Evolutionary conservation across 2,113 vertebrate genomes (phyloP), one percentile per base, ranked within the genome.

Genomic region (Elachura formosa): DNA sequence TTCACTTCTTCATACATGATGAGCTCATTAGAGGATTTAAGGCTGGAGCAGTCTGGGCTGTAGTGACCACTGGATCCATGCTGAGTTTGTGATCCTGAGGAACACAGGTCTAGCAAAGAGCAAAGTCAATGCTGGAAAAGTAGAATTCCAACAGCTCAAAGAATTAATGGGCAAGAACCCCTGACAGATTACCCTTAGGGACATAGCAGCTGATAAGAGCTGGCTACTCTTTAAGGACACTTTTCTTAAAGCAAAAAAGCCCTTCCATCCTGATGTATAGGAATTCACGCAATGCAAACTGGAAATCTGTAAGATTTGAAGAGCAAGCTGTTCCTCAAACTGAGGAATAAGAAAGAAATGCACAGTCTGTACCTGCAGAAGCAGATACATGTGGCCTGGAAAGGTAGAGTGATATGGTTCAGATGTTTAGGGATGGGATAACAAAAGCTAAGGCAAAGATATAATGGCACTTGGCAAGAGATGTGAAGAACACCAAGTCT

Each of bases 61-160:
- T 19, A 38, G 73, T 16, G n/a, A 52, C 38, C 40, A 46, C 24
- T n/a, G n/a, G n/a, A 14, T 1, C n/a, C 12, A 17, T 19, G 10
- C 13, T 46, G n/a, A 54, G 11, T 9, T 71, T 0, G 0, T n/a
- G 12, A 46, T 46, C 48, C 43, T 46, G n/a, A 69, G n/a, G 40
- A 69, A 46, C 0, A 1, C 16, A 24, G 29, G 10, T 12, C 46
- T 15, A 69, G 24, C 33, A 45, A 52, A 86, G 10, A n/a, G 10
- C 14, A 20, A 61, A 52, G 10, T 16, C n/a, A n/a, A 29, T n/a
- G 25, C n/a, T 34, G 41, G 25, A 62, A 71, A 24, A 48, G 13
- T 11, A 46, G 34, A n/a, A 62, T 71, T 71, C n/a, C 40, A 87
- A 20, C 8, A 54, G 20, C 40, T 31, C 20, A n/a, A 46, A 69